Evolutionary conservation across 2,113 vertebrate genomes (phyloP).

Genomic region (Oreochromis spilurus): DNA sequence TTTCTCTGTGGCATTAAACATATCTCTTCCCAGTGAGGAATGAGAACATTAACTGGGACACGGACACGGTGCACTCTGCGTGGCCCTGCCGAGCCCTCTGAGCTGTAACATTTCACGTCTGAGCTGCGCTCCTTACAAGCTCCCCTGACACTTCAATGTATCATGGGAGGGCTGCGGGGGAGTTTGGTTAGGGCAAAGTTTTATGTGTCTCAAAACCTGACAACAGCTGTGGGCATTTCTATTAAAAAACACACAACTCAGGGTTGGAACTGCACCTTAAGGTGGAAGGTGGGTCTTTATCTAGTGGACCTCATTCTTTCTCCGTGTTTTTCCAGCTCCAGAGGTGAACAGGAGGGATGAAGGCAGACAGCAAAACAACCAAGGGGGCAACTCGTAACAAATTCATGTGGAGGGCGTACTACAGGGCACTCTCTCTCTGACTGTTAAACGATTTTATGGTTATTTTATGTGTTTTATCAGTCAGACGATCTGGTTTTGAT

Average conservation of each 20-base stretch:
- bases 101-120: slow-evolving; percentile 59
- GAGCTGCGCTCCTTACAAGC: slow-evolving; percentile 56
- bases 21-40: slow-evolving; percentile 52
- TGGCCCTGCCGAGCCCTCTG: slow-evolving; percentile 46
- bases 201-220: slow-evolving; percentile 60
- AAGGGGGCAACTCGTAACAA: slow-evolving; percentile 15
- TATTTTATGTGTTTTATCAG: not conserved
- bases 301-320: not conserved
- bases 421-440: not conserved
- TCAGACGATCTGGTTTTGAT: not conserved
- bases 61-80: slow-evolving; percentile 42
- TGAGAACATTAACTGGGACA: slow-evolving; percentile 65
- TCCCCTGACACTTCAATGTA: slow-evolving; percentile 54
- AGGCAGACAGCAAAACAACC: slow-evolving; percentile 7
- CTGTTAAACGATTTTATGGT: fast-evolving
- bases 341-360: not conserved
- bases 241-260: slow-evolving; percentile 58
- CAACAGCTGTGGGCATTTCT: slow-evolving; percentile 61
- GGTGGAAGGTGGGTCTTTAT: not conserved
- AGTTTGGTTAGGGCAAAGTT: slow-evolving; percentile 8
- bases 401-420: slow-evolving; percentile 21
- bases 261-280: slow-evolving; percentile 39
- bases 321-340: not conserved
- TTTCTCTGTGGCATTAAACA: slow-evolving; percentile 53
- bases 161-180: slow-evolving; percentile 56